Base-by-base conservation (phyloP, 2,113 vertebrate genomes). In the Rhea pennata region DNA sequence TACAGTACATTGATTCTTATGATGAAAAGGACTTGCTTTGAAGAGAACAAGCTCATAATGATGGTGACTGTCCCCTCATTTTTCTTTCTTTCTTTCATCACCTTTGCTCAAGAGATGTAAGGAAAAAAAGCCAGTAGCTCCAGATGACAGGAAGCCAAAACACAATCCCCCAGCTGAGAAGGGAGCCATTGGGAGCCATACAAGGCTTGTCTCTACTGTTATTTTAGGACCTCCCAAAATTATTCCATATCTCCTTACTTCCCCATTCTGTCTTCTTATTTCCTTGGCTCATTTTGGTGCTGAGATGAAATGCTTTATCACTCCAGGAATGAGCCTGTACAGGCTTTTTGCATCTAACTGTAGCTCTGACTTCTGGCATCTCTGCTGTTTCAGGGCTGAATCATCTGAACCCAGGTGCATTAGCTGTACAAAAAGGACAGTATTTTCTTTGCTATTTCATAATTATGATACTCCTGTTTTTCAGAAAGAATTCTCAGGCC, bases 201-300 rank as follows among this genome's bases (percentile, higher is more conserved):
- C 40, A 51, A 70, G 50, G 31, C 36, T 91, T 61, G 88, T 78
- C 61, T 81, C 39, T 11, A 0, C 61, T 78, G 40, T 54, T 87
- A 71, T 67, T 91, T 73, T 89, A 90, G 71, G 42, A 59, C n/a
- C 85, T 95, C 48, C 5, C 46, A 44, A 89, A 93, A 29, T 24
- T 72, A 6, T 74, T 42, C 50, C 64, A 39, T 61, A 56, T 53
- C 33, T 95, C 64, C 59, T 85, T 31, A 8, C 29, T 85, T 91
- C 72, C 70, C 46, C 15, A n/a, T 82, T 95, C 67, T n/a, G 8
- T 94, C 89, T 83, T 62, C 50, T 62, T 66, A 27, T 20, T 33
- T 91, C 27, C 42, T 64, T 69, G 85, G 75, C 79, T 96, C 87
- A 72, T 94, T 92, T 93, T 65, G 54, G 46, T 44, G 58, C 71